phyloP scores from a whole-genome alignment of 2,888 invertebrate species.

The Drosophila gaucha region DNA sequence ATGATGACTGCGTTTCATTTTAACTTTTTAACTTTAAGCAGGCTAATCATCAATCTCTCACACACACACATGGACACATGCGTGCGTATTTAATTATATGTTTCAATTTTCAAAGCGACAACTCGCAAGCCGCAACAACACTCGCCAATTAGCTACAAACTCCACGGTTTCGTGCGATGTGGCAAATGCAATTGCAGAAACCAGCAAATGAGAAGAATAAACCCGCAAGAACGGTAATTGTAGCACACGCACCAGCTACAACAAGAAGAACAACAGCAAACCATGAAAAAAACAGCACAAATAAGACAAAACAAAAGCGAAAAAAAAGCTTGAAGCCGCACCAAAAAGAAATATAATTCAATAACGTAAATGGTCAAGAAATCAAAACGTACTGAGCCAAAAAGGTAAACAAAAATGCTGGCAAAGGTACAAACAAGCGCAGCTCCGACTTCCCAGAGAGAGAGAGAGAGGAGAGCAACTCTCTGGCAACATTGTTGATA shows the following conservation, averaged over 20 bases:
- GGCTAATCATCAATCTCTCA: constrained; percentile 65
- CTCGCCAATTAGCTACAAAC: constrained; percentile 43
- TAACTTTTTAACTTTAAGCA: constrained; percentile 39
- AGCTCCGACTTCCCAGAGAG: constrained; percentile 1
- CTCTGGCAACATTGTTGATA: constrained; percentile 73
- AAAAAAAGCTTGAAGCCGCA: constrained; percentile 45
- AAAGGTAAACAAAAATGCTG: constrained; percentile 78
- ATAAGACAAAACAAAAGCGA: constrained; percentile 10
- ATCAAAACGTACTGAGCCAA: constrained; percentile 76
- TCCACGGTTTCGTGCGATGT: constrained; percentile 49
- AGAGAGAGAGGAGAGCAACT: constrained; percentile 2
- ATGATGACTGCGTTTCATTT: constrained; percentile 62
- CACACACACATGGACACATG: constrained; percentile 2
- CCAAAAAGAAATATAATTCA: constrained; percentile 64
- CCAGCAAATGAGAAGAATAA: constrained; percentile 28
- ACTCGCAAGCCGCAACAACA: constrained; percentile 17
- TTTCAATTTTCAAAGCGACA: constrained; percentile 40
- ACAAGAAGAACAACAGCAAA: background rate
- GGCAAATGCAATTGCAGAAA: constrained; percentile 69
- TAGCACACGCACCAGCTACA: constrained; percentile 58
- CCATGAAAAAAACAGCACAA: constrained; percentile 11
- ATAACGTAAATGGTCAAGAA: constrained; percentile 80
- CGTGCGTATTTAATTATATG: constrained; percentile 38
- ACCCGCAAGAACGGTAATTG: constrained; percentile 70
- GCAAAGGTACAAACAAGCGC: constrained; percentile 66